These are phyloP conservation scores for Intellagama lesueurii DNA, from an alignment of 2,797 vertebrate genomes.

Conservation along the genomic window DNA sequence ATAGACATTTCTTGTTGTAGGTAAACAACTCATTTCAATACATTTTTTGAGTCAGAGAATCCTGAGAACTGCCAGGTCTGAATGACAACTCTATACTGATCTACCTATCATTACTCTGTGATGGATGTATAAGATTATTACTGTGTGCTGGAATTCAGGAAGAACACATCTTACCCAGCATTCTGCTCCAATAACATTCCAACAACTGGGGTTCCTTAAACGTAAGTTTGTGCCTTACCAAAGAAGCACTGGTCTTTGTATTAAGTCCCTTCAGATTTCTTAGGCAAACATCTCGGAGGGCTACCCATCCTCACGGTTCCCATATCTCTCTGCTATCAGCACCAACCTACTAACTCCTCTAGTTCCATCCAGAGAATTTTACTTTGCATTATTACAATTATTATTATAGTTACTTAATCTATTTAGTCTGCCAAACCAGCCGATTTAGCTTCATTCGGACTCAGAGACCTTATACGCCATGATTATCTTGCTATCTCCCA, in stretches of 20 bases:
- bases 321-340: not conserved
- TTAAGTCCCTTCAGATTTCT: not conserved
- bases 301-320: not conserved
- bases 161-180: not conserved
- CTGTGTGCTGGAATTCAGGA: not conserved
- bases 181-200: not conserved
- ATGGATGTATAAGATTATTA: not conserved
- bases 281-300: not conserved
- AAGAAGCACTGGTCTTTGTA: not conserved
- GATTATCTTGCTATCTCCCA: conserved; percentile 1
- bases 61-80: not conserved
- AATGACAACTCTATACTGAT: not conserved
- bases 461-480: not conserved
- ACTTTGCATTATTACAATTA: not conserved
- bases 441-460: not conserved
- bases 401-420: not conserved
- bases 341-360: not conserved
- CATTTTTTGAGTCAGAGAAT: too few species aligned
- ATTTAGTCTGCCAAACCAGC: not conserved
- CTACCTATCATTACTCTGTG: not conserved
- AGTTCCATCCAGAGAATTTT: not conserved
- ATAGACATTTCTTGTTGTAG: not conserved
- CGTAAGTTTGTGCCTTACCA: not conserved
- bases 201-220: not conserved
- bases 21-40: too few species aligned